phyloP scores from a whole-genome alignment of 2,888 invertebrate genomes.

The Xestoiulus laeticollis region DNA sequence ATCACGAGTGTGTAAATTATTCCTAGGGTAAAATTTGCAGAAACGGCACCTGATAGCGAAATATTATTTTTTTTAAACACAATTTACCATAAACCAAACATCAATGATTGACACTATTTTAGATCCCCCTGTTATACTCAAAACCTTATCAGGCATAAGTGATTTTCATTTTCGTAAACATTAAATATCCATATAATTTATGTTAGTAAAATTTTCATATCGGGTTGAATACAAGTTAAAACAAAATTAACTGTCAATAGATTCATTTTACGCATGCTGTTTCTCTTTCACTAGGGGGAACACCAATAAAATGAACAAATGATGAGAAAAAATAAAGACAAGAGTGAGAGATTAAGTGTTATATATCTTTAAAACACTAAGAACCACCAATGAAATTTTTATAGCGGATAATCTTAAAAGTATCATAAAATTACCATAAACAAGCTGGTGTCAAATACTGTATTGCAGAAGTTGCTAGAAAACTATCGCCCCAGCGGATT shows the following conservation, averaged over 20 bases:
- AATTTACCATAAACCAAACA: too few relatives aligned
- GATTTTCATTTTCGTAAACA: not conserved
- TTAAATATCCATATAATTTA: not conserved
- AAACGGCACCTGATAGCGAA: not conserved
- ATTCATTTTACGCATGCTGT: not conserved
- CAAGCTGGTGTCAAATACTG: constrained; percentile 11
- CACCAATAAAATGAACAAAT: not conserved
- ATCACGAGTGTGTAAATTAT: not conserved
- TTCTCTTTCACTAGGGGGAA: not conserved
- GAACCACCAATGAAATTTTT: not conserved
- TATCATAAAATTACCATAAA: constrained; percentile 15
- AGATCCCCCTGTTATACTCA: too few relatives aligned
- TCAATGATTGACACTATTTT: too few relatives aligned
- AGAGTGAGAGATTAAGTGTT: not conserved
- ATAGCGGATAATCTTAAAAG: not conserved
- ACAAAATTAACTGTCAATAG: too few relatives aligned
- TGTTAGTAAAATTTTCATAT: not conserved
- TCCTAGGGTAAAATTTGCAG: not conserved
- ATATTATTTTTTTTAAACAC: too few relatives aligned
- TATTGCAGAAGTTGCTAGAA: not conserved
- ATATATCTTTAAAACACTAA: not conserved
- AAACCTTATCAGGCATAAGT: not conserved
- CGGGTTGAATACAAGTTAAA: not conserved
- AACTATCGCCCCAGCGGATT: not conserved
- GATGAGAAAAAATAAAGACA: not conserved